Base-by-base conservation (phyloP, 2,113 vertebrate genomes). In the Psettodes erumei region DNA sequence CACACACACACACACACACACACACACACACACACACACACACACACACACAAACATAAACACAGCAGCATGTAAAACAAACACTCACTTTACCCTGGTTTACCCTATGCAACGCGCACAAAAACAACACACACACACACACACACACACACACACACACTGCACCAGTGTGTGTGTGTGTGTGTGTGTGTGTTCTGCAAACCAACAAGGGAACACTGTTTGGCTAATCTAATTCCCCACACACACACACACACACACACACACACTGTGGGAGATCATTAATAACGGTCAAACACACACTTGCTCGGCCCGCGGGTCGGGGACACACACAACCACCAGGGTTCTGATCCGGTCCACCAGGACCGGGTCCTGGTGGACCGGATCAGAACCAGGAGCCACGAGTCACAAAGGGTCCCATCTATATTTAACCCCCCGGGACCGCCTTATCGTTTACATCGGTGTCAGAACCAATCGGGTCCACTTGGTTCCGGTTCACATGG, bases 201-300 rank as follows among this genome's bases (percentile, higher is more conserved):
- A 67, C 28, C 53, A 76, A 73, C 79, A 81, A 83, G 84, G 82
- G 82, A 87, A 84, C 54, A 33, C 9, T 71, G 62, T 74, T 56
- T 53, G 50, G 18, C 71, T 35, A 25, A 38, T 56, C 12, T 62
- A 71, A 77, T 79, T 69, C 75, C 78, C 70, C 18, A 33, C 55
- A 35, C 54, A 43, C 7, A 18, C 42, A 15, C 4, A 35, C 32
- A 58, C 1, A 56, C n/a, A n/a, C n/a, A 69, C 68, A 79, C 76
- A 35, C 45, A 47, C 18, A 47, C 10, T 25, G 16, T 59, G 45
- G 28, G 16, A 69, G 45, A 40, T 37, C 37, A 72, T 63, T 66
- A 66, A 53, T n/a, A n/a, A n/a, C n/a, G n/a, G n/a, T n/a, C n/a
- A n/a, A n/a, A n/a, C n/a, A n/a, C n/a, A n/a, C n/a, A n/a, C n/a